Percentiles rank a stretch among this genome's conserved stretches.
Evolutionary conservation across 2,797 vertebrate species (phyloP).

Genomic region (Pteronotus mesoamericanus): DNA sequence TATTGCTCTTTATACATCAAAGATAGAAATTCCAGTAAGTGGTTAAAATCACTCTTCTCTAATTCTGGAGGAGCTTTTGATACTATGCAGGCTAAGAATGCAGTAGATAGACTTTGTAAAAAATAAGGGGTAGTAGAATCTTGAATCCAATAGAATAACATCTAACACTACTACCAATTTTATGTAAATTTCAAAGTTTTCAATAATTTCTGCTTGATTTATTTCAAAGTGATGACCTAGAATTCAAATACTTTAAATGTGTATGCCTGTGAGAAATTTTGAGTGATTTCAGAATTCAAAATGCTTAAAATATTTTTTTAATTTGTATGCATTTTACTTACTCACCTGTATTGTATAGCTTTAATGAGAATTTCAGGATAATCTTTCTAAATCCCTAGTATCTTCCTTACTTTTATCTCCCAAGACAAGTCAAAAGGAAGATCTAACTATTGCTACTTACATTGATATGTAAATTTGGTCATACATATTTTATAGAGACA

Average conservation of each 20-base stretch:
- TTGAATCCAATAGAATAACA: not conserved
- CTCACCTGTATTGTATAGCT: conserved; percentile 1
- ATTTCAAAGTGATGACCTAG: not conserved
- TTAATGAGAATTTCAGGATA: conserved; percentile 65
- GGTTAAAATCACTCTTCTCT: not conserved
- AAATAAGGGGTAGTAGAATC: not conserved
- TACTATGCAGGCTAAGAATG: not conserved
- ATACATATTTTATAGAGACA: conserved; percentile 66
- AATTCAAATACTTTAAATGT: not conserved
- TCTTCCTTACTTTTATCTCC: conserved; percentile 59
- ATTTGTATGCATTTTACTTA: conserved; percentile 44
- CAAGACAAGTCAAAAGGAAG: conserved; percentile 29
- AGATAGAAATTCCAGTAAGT: not conserved
- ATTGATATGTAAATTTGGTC: conserved; percentile 71
- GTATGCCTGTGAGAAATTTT: not conserved
- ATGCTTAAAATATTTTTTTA: not conserved
- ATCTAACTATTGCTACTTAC: conserved; percentile 40
- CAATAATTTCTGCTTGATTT: not conserved
- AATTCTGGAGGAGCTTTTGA: not conserved
- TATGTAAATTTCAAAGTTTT: conserved; percentile 33
- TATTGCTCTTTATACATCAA: not conserved
- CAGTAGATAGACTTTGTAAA: not conserved
- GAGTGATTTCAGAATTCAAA: conserved; percentile 27
- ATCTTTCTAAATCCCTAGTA: conserved; percentile 65
- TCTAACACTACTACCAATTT: not conserved